Percentiles rank a stretch among this genome's conserved stretches.
phyloP scores from a whole-genome alignment of 1,140 invertebrate genomes.

The Protaetia brevitarsis region DNA sequence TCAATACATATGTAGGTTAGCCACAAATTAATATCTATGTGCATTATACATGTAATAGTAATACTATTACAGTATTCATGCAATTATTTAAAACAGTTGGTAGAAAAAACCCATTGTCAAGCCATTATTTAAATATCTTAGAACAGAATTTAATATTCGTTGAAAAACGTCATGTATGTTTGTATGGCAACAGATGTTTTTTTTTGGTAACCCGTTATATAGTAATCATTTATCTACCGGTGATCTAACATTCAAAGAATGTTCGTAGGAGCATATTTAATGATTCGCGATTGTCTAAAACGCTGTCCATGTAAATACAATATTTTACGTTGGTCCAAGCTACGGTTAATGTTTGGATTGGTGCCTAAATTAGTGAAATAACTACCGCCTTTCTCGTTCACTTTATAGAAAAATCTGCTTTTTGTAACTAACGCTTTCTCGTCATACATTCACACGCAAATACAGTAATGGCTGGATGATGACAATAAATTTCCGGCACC shows the following conservation, averaged over 20 bases:
- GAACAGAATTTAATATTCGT: too few relatives aligned
- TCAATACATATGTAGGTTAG: too few relatives aligned
- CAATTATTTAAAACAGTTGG: too few relatives aligned
- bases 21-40: too few relatives aligned
- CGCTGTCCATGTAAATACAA: not conserved
- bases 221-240: not conserved
- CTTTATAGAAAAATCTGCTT: too few relatives aligned
- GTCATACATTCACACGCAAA: not conserved
- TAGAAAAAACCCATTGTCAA: too few relatives aligned
- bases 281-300: not conserved
- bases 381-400: not conserved
- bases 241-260: too few relatives aligned
- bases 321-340: not conserved
- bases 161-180: too few relatives aligned
- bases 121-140: too few relatives aligned
- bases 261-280: not conserved
- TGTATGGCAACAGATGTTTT: not conserved
- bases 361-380: not conserved
- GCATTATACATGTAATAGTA: too few relatives aligned
- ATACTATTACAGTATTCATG: too few relatives aligned
- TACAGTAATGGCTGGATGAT: not conserved
- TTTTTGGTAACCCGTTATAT: constrained; percentile 7
- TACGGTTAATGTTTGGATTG: not conserved
- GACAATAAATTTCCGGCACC: not conserved
- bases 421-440: too few relatives aligned